A percentile compares a stretch with the other conserved stretches of the same genome.
phyloP scores from a whole-genome alignment of 2,113 vertebrate genomes.

The Thomomys bottae region DNA sequence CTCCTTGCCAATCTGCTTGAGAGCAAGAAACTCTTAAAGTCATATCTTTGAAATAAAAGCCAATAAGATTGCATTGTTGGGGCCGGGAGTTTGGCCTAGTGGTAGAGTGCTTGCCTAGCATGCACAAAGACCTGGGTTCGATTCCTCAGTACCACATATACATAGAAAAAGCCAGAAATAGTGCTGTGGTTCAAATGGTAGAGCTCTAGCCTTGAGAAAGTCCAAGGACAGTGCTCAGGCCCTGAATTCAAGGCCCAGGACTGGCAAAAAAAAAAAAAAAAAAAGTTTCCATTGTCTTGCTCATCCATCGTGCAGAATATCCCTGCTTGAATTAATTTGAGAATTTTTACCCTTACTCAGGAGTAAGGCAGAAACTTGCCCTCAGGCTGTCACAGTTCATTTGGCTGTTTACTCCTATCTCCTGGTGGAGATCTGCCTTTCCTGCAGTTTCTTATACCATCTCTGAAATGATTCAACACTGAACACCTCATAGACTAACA shows the following conservation, averaged over 20 bases:
- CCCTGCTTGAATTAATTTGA: not conserved
- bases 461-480: not conserved
- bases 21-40: not conserved
- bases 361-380: not conserved
- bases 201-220: too few relatives aligned
- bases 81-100: too few relatives aligned
- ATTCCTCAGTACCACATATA: too few relatives aligned
- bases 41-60: not conserved
- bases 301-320: not conserved
- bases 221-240: too few relatives aligned
- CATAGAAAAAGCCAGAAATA: too few relatives aligned
- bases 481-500: not conserved
- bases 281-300: not conserved
- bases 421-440: not conserved
- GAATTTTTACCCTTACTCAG: not conserved
- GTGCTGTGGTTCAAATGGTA: too few relatives aligned
- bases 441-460: not conserved
- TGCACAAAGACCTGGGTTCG: too few relatives aligned
- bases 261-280: too few relatives aligned
- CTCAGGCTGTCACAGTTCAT: fast-evolving
- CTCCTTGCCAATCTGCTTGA: not conserved
- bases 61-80: too few relatives aligned
- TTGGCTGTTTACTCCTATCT: fast-evolving
- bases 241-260: too few relatives aligned
- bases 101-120: too few relatives aligned